Evolutionary conservation across 2,888 invertebrate genomes (phyloP), one percentile per base, ranked within the genome.

Genomic region (Rotaria macrura): DNA sequence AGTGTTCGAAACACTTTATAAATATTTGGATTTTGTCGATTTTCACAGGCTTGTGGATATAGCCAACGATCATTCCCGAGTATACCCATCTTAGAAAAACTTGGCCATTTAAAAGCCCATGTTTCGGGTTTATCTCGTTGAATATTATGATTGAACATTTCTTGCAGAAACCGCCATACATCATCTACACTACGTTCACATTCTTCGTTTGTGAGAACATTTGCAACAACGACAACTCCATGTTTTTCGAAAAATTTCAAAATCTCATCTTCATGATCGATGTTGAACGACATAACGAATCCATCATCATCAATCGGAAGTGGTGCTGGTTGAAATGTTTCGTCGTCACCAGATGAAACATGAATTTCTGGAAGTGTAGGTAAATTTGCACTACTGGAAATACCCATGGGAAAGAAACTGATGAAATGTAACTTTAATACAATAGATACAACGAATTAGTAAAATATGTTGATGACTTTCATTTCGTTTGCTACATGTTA

Each of bases 1-100:
- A 65, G 7, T 29, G 17, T 65, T 34, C 5, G 65, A 65, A 65
- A 65, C 2, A 65, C 65, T 34, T 9, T 29, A 34, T 65, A 65
- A 34, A 65, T 65, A 65, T 65, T 65, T 65, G n/a, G 65, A 65
- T 65, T 65, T 65, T 65, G 65, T 14, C 65, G 65, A 65, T 65
- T 65, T 10, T 65, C 65, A 34, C 65, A 65, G 1, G 65, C 65
- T 65, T 65, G 65, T 29, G 65, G 65, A 65, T 65, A 65, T 29
- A 65, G 29, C 65, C 65, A 65, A 65, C 65, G 65, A 3, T 65
- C 34, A 65, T 65, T 65, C 2, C 65, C 65, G 2, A 65, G 9
- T 14, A 65, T 65, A 9, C 65, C 65, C 10, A 65, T 10, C 34
- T 65, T n/a, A 34, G 65, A 65, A 65, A 65, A 65, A 10, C 14